phyloP scores from a whole-genome alignment of 2,113 vertebrate genomes.

The Delphinus delphis region DNA sequence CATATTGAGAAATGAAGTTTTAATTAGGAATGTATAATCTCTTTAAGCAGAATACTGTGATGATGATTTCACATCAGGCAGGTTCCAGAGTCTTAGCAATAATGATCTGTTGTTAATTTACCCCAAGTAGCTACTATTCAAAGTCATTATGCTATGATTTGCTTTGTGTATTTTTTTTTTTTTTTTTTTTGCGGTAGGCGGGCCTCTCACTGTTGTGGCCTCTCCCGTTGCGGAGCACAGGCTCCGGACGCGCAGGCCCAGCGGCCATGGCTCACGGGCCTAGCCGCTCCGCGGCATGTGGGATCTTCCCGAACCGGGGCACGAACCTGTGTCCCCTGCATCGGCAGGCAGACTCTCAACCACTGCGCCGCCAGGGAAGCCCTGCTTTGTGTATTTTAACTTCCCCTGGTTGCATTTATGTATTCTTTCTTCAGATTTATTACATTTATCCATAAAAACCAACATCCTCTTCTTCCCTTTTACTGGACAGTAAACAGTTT shows the following conservation, averaged over 20 bases:
- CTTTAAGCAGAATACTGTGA: slow-evolving; percentile 42
- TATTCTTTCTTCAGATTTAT: background rate
- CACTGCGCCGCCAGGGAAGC: too few relatives aligned
- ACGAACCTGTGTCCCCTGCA: too few relatives aligned
- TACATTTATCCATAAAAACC: background rate
- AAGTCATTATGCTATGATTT: slow-evolving; percentile 38
- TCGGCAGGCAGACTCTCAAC: too few relatives aligned
- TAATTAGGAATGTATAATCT: slow-evolving; percentile 50
- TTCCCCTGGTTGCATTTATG: background rate
- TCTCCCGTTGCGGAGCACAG: too few relatives aligned
- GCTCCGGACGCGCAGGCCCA: too few relatives aligned
- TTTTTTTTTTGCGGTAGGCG: too few relatives aligned
- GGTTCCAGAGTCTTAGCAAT: slow-evolving; percentile 15
- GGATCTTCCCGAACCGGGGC: too few relatives aligned
- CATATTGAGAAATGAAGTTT: slow-evolving; percentile 44
- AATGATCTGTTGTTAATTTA: slow-evolving; percentile 52
- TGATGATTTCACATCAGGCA: slow-evolving; percentile 42
- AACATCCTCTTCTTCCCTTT: slow-evolving; percentile 4
- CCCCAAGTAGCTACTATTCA: background rate
- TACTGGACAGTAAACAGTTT: slow-evolving; percentile 18
- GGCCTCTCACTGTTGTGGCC: too few relatives aligned
- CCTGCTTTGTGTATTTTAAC: slow-evolving; percentile 46
- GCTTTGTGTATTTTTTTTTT: slow-evolving; percentile 26
- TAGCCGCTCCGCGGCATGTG: too few relatives aligned
- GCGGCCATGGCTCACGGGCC: too few relatives aligned